Conservation (phyloP, 2,888 invertebrate species). For the Limulus polyphemus region DNA sequence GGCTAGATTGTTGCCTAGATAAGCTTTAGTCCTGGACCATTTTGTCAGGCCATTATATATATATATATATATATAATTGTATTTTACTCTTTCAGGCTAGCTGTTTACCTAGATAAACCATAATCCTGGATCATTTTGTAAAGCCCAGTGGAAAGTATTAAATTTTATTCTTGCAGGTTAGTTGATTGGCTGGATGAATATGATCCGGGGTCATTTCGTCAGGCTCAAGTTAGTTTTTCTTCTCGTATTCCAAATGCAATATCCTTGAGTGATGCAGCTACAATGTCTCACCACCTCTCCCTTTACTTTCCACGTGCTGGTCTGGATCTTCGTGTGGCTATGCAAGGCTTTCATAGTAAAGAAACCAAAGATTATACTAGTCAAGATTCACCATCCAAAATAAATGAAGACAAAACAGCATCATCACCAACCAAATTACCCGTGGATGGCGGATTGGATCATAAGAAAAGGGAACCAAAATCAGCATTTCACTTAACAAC, state of each 20-base stretch:
- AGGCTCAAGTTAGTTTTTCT: constrained; percentile 95
- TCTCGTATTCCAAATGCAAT: constrained; percentile 93
- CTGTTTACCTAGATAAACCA: too few species aligned
- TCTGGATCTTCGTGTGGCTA: constrained; percentile 30
- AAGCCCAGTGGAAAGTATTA: not conserved
- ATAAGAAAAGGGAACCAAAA: not conserved
- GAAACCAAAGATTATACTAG: not conserved
- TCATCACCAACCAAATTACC: too few species aligned
- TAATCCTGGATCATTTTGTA: too few species aligned
- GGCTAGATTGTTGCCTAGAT: too few species aligned
- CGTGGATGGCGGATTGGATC: too few species aligned
- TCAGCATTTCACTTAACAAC: constrained; percentile 6
- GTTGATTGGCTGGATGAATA: constrained; percentile 97
- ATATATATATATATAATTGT: too few species aligned
- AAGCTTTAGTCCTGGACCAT: too few species aligned
- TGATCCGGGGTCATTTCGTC: constrained; percentile 89
- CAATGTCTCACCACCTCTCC: constrained; percentile 86
- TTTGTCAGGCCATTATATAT: too few species aligned
- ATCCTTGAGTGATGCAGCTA: constrained; percentile 75
- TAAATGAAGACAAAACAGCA: not conserved
- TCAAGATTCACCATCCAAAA: not conserved
- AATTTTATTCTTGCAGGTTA: constrained; percentile 49
- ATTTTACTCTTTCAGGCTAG: too few species aligned
- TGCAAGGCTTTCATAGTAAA: not conserved
- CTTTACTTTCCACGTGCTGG: constrained; percentile 62